phyloP scores from a whole-genome alignment of 2,113 vertebrate species.

The Scalopus aquaticus region DNA sequence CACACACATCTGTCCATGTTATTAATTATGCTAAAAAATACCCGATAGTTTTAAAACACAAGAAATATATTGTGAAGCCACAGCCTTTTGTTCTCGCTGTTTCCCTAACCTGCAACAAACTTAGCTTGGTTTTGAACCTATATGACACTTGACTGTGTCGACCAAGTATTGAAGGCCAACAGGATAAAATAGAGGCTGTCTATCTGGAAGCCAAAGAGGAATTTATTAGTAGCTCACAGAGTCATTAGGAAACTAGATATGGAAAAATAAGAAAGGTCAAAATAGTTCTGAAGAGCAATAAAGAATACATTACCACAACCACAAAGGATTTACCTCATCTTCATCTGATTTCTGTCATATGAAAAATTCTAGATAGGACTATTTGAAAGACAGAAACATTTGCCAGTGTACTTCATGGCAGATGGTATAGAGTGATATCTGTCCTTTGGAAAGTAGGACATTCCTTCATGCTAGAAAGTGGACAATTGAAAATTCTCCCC shows the following conservation, averaged over 20 bases:
- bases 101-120: not conserved
- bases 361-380: not conserved
- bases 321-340: not conserved
- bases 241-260: not conserved
- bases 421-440: not conserved
- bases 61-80: not conserved
- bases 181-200: not conserved
- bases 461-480: constrained; percentile 10
- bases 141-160: not conserved
- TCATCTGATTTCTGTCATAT: not conserved
- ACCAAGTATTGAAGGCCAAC: not conserved
- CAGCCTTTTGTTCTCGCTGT: not conserved
- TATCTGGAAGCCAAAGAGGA: not conserved
- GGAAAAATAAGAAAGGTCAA: constrained; percentile 1
- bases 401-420: not conserved
- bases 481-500: not conserved
- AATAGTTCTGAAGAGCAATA: not conserved
- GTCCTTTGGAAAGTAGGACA: not conserved
- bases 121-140: not conserved
- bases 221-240: not conserved
- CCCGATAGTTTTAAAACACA: constrained; percentile 1
- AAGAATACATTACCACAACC: not conserved
- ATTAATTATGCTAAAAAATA: constrained; percentile 67
- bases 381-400: constrained; percentile 1
- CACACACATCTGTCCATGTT: constrained; percentile 63